Evolutionary conservation across 2,888 invertebrate genomes (phyloP).

Genomic region (Campoplex capitator): DNA sequence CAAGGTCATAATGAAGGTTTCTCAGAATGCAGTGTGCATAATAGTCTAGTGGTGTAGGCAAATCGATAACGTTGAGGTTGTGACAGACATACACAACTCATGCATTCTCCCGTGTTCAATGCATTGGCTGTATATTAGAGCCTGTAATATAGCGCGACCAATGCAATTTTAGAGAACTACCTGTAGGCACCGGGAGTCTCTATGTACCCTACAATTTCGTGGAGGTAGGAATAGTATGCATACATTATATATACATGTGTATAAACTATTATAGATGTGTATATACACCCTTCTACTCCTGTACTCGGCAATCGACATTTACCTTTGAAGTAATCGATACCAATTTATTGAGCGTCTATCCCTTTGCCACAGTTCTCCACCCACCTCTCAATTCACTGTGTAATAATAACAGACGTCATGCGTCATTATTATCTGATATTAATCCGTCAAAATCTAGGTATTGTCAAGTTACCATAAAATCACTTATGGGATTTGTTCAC

Average conservation of each 20-base stretch:
- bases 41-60: slow-evolving; percentile 29
- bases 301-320: slow-evolving; percentile 33
- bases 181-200: slow-evolving; percentile 41
- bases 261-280: slow-evolving; percentile 37
- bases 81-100: slow-evolving; percentile 44
- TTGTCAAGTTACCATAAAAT: slow-evolving; percentile 24
- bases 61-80: slow-evolving; percentile 47
- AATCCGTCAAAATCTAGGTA: slow-evolving; percentile 46
- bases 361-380: slow-evolving; percentile 12
- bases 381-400: slow-evolving; percentile 18
- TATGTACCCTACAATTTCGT: slow-evolving; percentile 57
- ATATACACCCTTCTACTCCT: slow-evolving; percentile 5
- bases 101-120: slow-evolving; percentile 42
- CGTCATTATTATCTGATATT: slow-evolving; percentile 50
- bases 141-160: slow-evolving; percentile 51
- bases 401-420: slow-evolving; percentile 37
- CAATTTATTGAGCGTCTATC: slow-evolving; percentile 55
- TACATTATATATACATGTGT: slow-evolving; percentile 29
- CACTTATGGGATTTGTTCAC: not conserved
- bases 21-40: slow-evolving; percentile 6
- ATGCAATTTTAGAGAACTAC: slow-evolving; percentile 49
- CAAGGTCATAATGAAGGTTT: not conserved
- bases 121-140: slow-evolving; percentile 35
- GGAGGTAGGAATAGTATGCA: slow-evolving; percentile 21
- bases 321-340: slow-evolving; percentile 56